These are phyloP conservation scores for Myotis davidii DNA, from an alignment of 2,113 vertebrate genomes.

Conservation along the genomic window DNA sequence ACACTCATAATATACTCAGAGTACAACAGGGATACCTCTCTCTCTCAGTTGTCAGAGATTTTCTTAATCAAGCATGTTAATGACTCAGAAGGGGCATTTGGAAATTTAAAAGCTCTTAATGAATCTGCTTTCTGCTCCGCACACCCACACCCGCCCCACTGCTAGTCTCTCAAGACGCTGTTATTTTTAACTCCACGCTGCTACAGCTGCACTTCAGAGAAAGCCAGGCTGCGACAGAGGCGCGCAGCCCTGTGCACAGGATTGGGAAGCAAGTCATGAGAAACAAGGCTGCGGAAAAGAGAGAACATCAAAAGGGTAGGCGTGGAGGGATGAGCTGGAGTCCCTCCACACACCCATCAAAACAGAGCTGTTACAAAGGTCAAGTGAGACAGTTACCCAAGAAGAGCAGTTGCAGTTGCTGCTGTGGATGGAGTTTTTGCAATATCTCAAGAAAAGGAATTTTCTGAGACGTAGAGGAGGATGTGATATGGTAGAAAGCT, in stretches of 20 bases:
- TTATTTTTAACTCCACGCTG: conserved; percentile 72
- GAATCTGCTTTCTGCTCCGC: conserved; percentile 33
- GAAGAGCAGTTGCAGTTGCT: not conserved
- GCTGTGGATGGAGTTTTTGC: not conserved
- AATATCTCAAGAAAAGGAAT: not conserved
- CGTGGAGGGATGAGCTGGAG: not conserved
- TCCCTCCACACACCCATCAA: not conserved
- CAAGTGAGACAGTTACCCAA: not conserved
- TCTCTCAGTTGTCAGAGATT: not conserved
- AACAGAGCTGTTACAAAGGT: not conserved
- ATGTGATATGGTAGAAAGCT: not conserved
- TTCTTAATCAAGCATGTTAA: conserved; percentile 45
- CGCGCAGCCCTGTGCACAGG: not conserved
- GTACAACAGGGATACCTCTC: not conserved
- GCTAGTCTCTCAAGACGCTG: conserved; percentile 14
- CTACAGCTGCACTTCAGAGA: conserved; percentile 62
- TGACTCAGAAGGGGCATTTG: conserved; percentile 58
- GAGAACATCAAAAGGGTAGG: not conserved
- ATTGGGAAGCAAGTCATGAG: not conserved
- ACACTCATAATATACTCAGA: not conserved
- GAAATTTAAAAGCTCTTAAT: conserved; percentile 57
- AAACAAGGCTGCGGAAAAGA: not conserved
- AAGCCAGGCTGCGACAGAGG: conserved; percentile 24
- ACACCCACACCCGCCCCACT: not conserved
- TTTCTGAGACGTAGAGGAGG: not conserved